Evolutionary conservation across 1,140 invertebrate species (phyloP).

Genomic region (Lucilia cuprina): DNA sequence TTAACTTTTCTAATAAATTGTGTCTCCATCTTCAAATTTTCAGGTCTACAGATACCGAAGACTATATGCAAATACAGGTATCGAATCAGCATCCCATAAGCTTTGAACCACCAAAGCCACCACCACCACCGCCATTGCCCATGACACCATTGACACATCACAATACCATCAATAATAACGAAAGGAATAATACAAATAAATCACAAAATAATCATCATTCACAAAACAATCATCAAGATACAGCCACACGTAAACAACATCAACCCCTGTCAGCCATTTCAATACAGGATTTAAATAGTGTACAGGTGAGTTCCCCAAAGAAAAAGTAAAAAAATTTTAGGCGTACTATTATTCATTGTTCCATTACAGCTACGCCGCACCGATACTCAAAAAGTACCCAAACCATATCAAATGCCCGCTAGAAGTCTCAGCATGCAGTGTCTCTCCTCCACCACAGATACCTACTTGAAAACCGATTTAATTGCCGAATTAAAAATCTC

Average conservation of each 20-base stretch:
- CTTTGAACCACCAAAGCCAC: conserved; percentile 58
- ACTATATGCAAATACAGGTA: conserved; percentile 62
- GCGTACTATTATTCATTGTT: neutral
- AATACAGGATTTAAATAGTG: conserved; percentile 83
- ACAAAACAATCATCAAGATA: conserved; percentile 64
- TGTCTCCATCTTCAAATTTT: neutral
- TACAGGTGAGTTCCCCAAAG: conserved; percentile 65
- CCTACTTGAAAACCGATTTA: conserved; percentile 84
- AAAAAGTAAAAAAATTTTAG: neutral
- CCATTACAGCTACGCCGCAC: conserved; percentile 71
- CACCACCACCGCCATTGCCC: conserved; percentile 66
- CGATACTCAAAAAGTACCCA: conserved; percentile 75
- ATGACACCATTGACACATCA: conserved; percentile 56
- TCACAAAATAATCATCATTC: conserved; percentile 61
- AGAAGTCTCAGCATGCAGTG: conserved; percentile 76
- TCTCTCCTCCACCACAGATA: conserved; percentile 70
- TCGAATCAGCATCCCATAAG: conserved; percentile 49
- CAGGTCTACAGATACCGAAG: conserved; percentile 62
- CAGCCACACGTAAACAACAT: conserved; percentile 64
- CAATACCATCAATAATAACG: conserved; percentile 44
- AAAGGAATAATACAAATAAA: conserved; percentile 51
- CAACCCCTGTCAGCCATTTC: conserved; percentile 84
- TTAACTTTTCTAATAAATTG: too few species aligned
- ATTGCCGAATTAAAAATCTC: conserved; percentile 90
- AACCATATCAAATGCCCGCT: conserved; percentile 80